phyloP scores from a whole-genome alignment of 2,113 vertebrate genomes.

The Mobula hypostoma region DNA sequence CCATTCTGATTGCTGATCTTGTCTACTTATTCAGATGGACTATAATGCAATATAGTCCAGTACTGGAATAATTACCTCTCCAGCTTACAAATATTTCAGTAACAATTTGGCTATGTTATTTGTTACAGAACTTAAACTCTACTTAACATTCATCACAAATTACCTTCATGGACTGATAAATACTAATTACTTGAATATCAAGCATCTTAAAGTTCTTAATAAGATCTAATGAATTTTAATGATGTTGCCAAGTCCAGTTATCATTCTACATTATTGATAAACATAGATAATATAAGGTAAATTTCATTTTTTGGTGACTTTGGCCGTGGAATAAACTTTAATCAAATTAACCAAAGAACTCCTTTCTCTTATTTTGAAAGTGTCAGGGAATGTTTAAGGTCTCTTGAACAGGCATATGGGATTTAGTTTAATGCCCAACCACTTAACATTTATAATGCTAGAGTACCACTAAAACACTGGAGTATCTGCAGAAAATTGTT shows the following conservation, averaged over 20 bases:
- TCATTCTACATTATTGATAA: background rate
- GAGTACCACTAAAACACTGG: background rate
- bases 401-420: background rate
- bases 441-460: background rate
- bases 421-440: background rate
- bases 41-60: background rate
- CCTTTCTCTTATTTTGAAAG: background rate
- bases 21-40: background rate
- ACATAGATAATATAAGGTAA: background rate
- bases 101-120: background rate
- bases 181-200: background rate
- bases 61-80: background rate
- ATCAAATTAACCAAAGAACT: background rate
- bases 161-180: background rate
- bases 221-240: background rate
- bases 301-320: background rate
- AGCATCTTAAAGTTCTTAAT: background rate
- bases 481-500: background rate
- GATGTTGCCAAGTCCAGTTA: background rate
- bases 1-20: too few species aligned
- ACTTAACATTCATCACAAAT: background rate
- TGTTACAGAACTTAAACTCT: background rate
- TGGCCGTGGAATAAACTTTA: background rate
- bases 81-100: background rate
- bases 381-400: background rate